A percentile compares a stretch with the other conserved stretches of the same genome.
Evolutionary conservation across 2,888 invertebrate species (phyloP).

Genomic region (Fissipunctia ypsillon): DNA sequence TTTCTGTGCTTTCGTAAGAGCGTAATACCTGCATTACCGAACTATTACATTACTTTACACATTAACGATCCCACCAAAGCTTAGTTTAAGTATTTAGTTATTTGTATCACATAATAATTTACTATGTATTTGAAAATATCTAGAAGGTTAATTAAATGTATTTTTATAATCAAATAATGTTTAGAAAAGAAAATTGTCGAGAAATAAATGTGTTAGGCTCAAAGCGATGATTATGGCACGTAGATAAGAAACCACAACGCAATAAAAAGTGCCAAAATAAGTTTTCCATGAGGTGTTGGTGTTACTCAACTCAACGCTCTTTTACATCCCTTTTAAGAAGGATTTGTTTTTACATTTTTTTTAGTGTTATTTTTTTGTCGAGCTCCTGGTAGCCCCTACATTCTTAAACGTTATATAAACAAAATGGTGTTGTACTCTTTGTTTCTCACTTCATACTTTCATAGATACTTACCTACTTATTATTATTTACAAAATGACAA

Average conservation of each 20-base stretch:
- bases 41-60: slow-evolving; percentile 79
- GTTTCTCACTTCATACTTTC: not conserved
- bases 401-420: not conserved
- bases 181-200: slow-evolving; percentile 53
- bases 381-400: not conserved
- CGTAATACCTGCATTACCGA: slow-evolving; percentile 78
- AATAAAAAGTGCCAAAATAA: slow-evolving; percentile 8
- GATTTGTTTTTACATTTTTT: too few species aligned
- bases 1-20: slow-evolving; percentile 59
- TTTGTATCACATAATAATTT: slow-evolving; percentile 77
- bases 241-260: not conserved
- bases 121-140: slow-evolving; percentile 68
- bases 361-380: not conserved
- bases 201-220: slow-evolving; percentile 47
- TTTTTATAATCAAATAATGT: slow-evolving; percentile 71
- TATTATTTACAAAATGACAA: not conserved
- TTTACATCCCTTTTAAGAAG: not conserved
- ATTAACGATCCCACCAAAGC: slow-evolving; percentile 90
- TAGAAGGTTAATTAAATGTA: slow-evolving; percentile 73
- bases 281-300: not conserved
- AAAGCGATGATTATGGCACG: not conserved
- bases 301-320: not conserved
- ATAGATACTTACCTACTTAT: not conserved
- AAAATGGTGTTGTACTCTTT: not conserved
- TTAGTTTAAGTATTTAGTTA: slow-evolving; percentile 88